phyloP scores from a whole-genome alignment of 2,888 invertebrate genomes.

The Malachius bipustulatus region DNA sequence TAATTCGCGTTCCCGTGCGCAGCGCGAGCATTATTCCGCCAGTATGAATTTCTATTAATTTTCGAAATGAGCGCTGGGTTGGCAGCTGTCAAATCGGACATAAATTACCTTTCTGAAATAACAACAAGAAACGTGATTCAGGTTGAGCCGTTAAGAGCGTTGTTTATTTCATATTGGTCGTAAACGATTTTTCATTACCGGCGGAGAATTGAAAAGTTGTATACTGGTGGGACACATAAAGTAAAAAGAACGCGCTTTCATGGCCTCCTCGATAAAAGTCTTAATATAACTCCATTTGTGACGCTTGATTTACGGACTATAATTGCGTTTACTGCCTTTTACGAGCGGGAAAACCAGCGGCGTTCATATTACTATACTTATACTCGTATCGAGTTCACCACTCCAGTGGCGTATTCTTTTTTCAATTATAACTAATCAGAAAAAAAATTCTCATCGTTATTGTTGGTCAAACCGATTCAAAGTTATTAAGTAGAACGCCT shows the following conservation, averaged over 20 bases:
- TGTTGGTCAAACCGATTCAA: no score
- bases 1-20: no score
- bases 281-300: conserved; percentile 33
- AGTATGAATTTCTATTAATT: background rate
- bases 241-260: background rate
- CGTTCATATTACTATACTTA: no score
- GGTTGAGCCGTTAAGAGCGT: background rate
- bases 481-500: no score
- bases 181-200: background rate
- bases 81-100: conserved; percentile 1
- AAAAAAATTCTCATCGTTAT: no score
- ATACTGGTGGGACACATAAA: background rate
- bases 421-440: no score
- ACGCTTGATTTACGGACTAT: conserved; percentile 31
- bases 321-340: conserved; percentile 34
- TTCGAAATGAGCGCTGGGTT: background rate
- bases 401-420: no score
- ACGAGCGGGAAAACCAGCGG: no score
- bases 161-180: conserved; percentile 3
- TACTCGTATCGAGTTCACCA: no score
- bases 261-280: conserved; percentile 10
- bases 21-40: background rate
- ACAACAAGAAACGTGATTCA: background rate
- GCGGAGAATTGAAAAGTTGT: background rate
- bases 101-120: background rate